Conservation (phyloP, 1,140 invertebrate genomes). For the Uloborus diversus region DNA sequence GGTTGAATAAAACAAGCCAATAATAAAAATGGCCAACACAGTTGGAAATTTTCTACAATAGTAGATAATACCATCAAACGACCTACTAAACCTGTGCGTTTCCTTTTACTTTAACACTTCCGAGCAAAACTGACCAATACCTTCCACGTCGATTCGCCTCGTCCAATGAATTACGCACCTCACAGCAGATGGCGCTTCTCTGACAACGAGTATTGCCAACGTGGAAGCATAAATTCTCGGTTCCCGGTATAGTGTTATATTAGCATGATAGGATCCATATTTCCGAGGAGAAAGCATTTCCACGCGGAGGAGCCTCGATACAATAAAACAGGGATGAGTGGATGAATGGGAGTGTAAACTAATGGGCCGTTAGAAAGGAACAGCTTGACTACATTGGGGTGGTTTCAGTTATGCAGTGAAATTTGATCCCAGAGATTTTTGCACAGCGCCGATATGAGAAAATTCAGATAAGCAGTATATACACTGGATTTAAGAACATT, state of each 20-base stretch:
- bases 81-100: too few relatives aligned
- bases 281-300: background rate
- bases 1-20: too few relatives aligned
- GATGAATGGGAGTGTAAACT: background rate
- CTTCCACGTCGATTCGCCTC: background rate
- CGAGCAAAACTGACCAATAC: background rate
- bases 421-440: too few relatives aligned
- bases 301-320: background rate
- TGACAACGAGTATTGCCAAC: constrained; percentile 17
- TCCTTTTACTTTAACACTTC: background rate
- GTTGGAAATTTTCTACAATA: too few relatives aligned
- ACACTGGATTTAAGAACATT: too few relatives aligned
- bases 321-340: background rate
- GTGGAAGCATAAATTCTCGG: constrained; percentile 23
- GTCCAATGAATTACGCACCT: background rate
- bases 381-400: constrained; percentile 33
- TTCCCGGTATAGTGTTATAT: background rate
- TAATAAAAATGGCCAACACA: too few relatives aligned
- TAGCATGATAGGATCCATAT: background rate
- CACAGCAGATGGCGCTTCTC: constrained; percentile 31
- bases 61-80: too few relatives aligned
- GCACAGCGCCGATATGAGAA: too few relatives aligned
- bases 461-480: too few relatives aligned
- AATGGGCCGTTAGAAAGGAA: constrained; percentile 41
- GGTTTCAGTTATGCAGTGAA: too few relatives aligned